phyloP scores from a whole-genome alignment of 92 coral and sea anemone genomes.

The Phenganax marumi region DNA sequence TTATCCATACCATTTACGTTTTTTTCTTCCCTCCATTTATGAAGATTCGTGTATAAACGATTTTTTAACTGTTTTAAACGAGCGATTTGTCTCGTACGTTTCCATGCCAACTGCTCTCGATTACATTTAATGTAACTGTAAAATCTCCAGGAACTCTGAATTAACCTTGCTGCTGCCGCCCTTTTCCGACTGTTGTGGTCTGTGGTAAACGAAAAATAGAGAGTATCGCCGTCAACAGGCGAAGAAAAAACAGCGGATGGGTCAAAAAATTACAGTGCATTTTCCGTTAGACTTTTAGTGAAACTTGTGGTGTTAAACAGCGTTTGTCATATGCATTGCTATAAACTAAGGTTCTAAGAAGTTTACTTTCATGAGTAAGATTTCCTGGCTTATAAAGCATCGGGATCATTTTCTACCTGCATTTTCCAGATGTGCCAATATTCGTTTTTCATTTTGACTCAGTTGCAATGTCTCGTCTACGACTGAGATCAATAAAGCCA shows the following conservation, averaged over 20 bases:
- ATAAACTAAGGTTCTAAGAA: too few species aligned
- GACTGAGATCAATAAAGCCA: conserved; percentile 94
- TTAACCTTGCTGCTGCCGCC: conserved; percentile 73
- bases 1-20: conserved; percentile 7
- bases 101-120: conserved; percentile 56
- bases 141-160: conserved; percentile 86
- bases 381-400: not conserved
- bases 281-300: not conserved
- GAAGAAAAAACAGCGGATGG: too few species aligned
- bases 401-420: conserved; percentile 64
- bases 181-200: conserved; percentile 64
- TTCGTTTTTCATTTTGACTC: conserved; percentile 85
- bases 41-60: conserved; percentile 20
- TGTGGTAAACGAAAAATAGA: conserved; percentile 5
- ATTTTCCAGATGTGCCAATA: conserved; percentile 83
- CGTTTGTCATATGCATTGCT: too few species aligned
- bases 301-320: not conserved
- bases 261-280: not conserved
- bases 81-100: conserved; percentile 25
- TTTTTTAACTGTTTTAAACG: conserved; percentile 28
- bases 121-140: conserved; percentile 63
- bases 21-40: conserved; percentile 29
- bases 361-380: too few species aligned
- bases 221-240: not conserved
- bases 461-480: conserved; percentile 90